Conservation (phyloP, 1,140 invertebrate species). For the Teleopsis dalmanni region DNA sequence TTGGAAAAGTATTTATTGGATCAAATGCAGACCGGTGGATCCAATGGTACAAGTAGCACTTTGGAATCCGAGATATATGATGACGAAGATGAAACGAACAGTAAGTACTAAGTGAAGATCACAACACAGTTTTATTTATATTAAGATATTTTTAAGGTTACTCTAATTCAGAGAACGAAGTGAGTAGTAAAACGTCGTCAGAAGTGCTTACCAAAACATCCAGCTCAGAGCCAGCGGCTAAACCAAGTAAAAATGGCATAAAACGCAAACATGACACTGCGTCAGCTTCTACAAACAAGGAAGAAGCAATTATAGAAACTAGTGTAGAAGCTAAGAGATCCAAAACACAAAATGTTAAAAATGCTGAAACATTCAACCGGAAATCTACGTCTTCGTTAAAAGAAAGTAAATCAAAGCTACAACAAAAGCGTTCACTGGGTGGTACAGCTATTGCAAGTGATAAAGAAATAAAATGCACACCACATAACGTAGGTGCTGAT, state of each 20-base stretch:
- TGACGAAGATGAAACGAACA: not conserved
- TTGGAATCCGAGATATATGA: not conserved
- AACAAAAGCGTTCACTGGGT: too few species aligned
- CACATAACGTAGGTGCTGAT: not conserved
- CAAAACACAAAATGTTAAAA: not conserved
- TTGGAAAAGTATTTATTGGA: slow-evolving; percentile 6
- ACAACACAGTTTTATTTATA: not conserved
- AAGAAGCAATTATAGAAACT: not conserved
- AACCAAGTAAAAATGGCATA: not conserved
- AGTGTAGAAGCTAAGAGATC: not conserved
- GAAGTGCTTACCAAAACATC: not conserved
- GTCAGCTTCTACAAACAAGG: not conserved
- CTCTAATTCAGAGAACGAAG: slow-evolving; percentile 1
- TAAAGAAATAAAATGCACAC: not conserved
- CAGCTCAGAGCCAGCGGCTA: too few species aligned
- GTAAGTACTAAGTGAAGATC: not conserved
- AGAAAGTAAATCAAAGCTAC: slow-evolving; percentile 8
- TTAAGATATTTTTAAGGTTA: slow-evolving; percentile 3
- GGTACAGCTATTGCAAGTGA: not conserved
- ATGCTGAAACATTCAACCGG: not conserved
- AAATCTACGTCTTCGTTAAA: not conserved
- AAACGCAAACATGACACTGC: not conserved
- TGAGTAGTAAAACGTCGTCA: not conserved
- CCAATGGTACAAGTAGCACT: not conserved
- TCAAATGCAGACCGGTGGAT: slow-evolving; percentile 7